Base-by-base conservation (phyloP, 2,797 vertebrate species). In the Apogon hyalosoma region DNA sequence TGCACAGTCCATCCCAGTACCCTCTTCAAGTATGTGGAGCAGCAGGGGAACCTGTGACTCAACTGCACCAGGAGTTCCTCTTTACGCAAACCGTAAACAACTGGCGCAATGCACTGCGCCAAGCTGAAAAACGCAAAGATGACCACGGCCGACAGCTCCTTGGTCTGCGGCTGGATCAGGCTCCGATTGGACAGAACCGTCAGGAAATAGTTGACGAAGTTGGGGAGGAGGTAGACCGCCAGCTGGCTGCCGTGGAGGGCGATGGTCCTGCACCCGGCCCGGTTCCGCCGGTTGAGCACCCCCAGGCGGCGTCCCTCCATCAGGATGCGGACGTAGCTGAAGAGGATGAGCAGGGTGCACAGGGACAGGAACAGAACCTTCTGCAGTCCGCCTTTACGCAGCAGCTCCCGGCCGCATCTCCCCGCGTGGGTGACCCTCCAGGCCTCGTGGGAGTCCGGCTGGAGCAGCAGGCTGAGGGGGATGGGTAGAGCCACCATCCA, bases 21-120 rank as follows among this genome's bases (percentile, higher is more conserved):
- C 0, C 36, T 53, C 80, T 94, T 94, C 2, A 93, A 1, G 56
- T 90, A 76, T 7, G 83, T 63, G 52, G 83, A 82, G 8, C 89
- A 87, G 61, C 81, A 88, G 2, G 92, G 92, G 73, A 93, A 93
- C 55, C 84, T 78, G 51, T 69, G 84, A 0, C 72, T 68, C 11
- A 94, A 9, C 16, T 92, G 83, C 58, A 92, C 93, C 65, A 92
- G 3, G 0, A 95, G 91, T 51, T 95, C 94, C 72, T 95, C 93
- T 83, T 94, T 95, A 7, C 93, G 91, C 83, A 95, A 56, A 7
- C 93, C 94, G 62, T 95, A 95, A 0, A 95, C 78, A 0, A 94
- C 82, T 0, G 94, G 93, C 18, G 93, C 93, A 1, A 94, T 57
- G 42, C 94, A 95, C 72, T 95, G 94, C 45, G 93, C 93, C 83